Evolutionary conservation across 1,140 invertebrate species (phyloP), one percentile per base, ranked within the genome.

Genomic region (Dendrolimus punctatus): DNA sequence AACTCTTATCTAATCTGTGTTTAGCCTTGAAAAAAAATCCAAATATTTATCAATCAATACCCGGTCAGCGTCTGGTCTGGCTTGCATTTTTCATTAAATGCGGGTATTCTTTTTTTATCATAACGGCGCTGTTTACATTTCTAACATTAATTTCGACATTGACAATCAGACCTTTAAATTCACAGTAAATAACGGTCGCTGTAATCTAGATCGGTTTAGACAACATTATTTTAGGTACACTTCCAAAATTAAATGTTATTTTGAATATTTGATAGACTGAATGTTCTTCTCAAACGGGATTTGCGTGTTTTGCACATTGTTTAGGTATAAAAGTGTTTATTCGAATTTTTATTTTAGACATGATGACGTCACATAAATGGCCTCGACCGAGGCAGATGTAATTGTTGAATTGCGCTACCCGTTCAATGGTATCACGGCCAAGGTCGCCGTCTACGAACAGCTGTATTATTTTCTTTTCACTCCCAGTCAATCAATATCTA

Each of bases 361-460:
- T 56, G 57, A 60, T 60, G 52, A 53, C 55, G 53, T 64, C 59
- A 57, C 55, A 38, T 44, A 53, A 53, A 23, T 42, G 60, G 47
- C 67, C 66, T 78, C 67, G 74, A 68, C 71, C 71, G 66, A 73
- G 73, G 61, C 62, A 68, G 66, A 74, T 74, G 73, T 80, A 80
- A 78, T 76, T 78, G 76, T 78, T 74, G 67, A 76, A 71, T 80
- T 78, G 68, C 64, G 69, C 57, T 71, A 65, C 66, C 62, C 65
- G 65, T 64, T 66, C 64, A 69, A 60, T 66, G 59, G 62, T 73
- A 73, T 84, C 76, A 85, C 77, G 76, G 80, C 73, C 79, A 85
- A 85, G 80, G 79, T 76, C 72, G 58, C 48, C 58, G 50, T 47
- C 23, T 23, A 23, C 58, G 48, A 71, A 69, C 74, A 76, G 71